phyloP scores from a whole-genome alignment of 2,797 vertebrate genomes.

The Eulemur mongoz region DNA sequence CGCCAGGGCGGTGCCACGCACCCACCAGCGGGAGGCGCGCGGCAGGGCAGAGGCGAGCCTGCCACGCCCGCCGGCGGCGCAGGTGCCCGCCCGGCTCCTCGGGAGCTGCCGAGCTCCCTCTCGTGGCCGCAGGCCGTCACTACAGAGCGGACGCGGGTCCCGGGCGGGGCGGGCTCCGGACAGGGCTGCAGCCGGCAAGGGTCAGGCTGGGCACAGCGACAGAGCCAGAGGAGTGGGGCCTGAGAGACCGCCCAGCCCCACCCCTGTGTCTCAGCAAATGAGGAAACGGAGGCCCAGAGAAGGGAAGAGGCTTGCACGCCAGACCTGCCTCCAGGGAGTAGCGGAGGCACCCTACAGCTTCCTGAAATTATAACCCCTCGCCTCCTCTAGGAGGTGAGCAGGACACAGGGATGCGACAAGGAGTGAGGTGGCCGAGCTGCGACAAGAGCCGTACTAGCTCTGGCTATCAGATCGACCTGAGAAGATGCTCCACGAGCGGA shows the following conservation, averaged over 20 bases:
- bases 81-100: neutral
- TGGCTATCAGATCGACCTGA: neutral
- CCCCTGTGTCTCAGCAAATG: neutral
- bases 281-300: neutral
- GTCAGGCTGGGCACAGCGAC: neutral
- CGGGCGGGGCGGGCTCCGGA: neutral
- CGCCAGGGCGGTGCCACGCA: neutral
- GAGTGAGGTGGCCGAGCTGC: neutral
- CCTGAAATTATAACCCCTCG: rapidly evolving
- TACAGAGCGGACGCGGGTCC: neutral
- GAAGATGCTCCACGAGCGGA: rapidly evolving
- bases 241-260: neutral
- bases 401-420: neutral
- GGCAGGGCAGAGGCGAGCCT: neutral
- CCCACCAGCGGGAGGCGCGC: neutral
- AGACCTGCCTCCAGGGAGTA: neutral
- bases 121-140: constrained; percentile 61
- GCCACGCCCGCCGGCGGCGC: no score
- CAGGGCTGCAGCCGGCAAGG: neutral
- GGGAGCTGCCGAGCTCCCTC: constrained; percentile 70
- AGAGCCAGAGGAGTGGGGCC: neutral
- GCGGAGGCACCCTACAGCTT: neutral
- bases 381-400: neutral
- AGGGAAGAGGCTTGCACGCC: no score
- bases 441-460: rapidly evolving